phyloP scores from a whole-genome alignment of 2,113 vertebrate species.

The Sprattus sprattus region DNA sequence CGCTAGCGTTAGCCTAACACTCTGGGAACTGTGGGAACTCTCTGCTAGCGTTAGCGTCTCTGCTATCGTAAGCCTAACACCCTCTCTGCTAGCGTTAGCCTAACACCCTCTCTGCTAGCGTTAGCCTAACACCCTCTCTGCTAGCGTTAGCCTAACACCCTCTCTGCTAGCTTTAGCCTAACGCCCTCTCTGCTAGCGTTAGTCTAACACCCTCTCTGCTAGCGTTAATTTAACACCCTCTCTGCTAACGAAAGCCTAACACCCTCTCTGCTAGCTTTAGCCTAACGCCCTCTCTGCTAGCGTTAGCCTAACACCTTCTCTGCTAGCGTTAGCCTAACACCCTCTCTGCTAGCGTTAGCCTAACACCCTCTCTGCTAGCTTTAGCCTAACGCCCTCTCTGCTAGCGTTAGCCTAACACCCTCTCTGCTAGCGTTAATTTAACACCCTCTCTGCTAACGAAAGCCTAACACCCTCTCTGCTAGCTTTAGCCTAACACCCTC shows the following conservation, averaged over 20 bases:
- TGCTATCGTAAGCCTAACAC: conserved; percentile 64
- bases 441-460: conserved; percentile 56
- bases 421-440: conserved; percentile 64
- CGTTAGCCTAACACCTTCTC: conserved; percentile 57
- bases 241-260: conserved; percentile 67
- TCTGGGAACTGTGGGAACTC: conserved; percentile 48
- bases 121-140: conserved; percentile 58
- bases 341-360: conserved; percentile 65
- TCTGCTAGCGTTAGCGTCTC: conserved; percentile 64
- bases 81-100: conserved; percentile 61
- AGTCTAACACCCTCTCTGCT: conserved; percentile 62
- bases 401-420: conserved; percentile 66
- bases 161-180: no score
- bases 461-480: conserved; percentile 62
- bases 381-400: conserved; percentile 56
- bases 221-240: conserved; percentile 66
- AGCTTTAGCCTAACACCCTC: conserved; percentile 66
- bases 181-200: conserved; percentile 52
- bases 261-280: conserved; percentile 61
- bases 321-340: conserved; percentile 68
- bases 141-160: conserved; percentile 65
- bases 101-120: conserved; percentile 62
- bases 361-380: conserved; percentile 62
- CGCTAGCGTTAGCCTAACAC: conserved; percentile 67
- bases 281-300: conserved; percentile 64